phyloP scores from a whole-genome alignment of 2,888 invertebrate species.

The Rhagonycha lutea region DNA sequence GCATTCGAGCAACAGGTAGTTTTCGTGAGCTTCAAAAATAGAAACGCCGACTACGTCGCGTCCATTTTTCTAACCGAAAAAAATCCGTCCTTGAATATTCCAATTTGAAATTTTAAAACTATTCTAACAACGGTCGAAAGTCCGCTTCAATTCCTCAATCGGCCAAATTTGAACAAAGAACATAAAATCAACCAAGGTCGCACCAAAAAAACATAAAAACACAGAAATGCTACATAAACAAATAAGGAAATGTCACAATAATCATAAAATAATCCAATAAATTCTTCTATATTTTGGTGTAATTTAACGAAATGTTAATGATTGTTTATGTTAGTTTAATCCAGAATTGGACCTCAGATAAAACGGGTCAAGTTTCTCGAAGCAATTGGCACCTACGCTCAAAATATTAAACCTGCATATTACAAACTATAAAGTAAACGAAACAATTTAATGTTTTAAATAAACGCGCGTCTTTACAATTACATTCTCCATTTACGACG shows the following conservation, averaged over 20 bases:
- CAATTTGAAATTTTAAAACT: neutral
- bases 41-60: neutral
- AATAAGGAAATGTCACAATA: neutral
- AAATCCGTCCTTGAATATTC: neutral
- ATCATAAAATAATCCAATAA: neutral
- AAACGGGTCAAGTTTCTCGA: constrained; percentile 7
- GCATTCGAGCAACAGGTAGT: neutral
- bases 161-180: neutral
- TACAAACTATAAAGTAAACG: neutral
- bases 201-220: neutral
- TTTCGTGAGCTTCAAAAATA: neutral
- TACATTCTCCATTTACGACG: neutral
- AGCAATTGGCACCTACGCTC: constrained; percentile 4
- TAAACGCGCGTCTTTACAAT: neutral
- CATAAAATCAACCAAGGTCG: neutral
- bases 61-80: neutral
- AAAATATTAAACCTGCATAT: neutral
- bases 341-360: neutral
- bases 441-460: constrained; percentile 10
- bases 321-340: neutral
- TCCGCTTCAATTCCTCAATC: neutral
- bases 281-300: neutral
- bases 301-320: neutral
- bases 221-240: neutral
- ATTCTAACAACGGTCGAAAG: neutral